phyloP scores from a whole-genome alignment of 2,113 vertebrate species.

The Pristiophorus japonicus region DNA sequence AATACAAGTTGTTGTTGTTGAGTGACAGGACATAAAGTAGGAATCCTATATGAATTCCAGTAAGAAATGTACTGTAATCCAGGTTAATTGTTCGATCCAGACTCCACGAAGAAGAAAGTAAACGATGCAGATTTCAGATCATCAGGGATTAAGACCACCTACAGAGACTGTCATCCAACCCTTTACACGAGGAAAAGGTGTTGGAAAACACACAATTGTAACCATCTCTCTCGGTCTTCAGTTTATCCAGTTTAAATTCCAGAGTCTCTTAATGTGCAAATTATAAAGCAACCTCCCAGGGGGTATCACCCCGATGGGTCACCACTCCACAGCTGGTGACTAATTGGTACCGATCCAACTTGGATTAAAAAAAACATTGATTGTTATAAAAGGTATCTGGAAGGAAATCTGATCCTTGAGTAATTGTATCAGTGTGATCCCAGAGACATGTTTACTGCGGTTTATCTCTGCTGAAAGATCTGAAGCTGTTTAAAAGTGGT shows the following conservation, averaged over 20 bases:
- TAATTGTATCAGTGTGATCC: background rate
- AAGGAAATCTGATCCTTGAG: background rate
- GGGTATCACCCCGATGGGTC: background rate
- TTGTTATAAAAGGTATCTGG: background rate
- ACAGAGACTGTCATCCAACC: background rate
- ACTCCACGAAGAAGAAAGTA: background rate
- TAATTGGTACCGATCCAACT: background rate
- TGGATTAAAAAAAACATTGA: too few species aligned
- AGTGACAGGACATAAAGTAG: background rate
- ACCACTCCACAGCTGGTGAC: background rate
- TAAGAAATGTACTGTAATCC: background rate
- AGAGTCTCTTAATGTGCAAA: background rate
- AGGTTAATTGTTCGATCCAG: background rate
- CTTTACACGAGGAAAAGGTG: background rate
- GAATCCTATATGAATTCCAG: background rate
- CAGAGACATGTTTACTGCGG: background rate
- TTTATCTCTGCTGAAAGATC: background rate
- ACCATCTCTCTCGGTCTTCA: background rate
- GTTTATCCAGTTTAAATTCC: background rate
- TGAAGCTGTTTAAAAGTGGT: background rate
- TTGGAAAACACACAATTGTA: background rate
- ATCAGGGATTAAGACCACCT: background rate
- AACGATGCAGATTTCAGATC: too few species aligned
- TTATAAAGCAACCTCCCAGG: background rate
- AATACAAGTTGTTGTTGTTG: too few species aligned